phyloP scores from a whole-genome alignment of 2,888 invertebrate genomes.

The Prosopocoilus inquinatus region DNA sequence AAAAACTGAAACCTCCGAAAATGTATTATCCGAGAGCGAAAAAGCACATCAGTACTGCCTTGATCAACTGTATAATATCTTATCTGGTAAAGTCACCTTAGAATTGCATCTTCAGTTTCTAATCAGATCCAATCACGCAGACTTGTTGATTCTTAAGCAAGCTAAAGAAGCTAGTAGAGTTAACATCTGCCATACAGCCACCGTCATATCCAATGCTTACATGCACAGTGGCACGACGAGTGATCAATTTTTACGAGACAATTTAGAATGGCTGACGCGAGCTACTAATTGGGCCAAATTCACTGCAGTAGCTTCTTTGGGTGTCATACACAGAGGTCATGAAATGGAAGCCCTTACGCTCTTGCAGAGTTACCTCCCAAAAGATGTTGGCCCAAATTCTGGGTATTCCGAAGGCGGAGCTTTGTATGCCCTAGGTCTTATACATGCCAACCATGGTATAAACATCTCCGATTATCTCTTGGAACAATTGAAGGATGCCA shows the following conservation, averaged over 20 bases:
- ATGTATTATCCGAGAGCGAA: constrained; percentile 68
- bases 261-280: constrained; percentile 91
- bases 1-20: constrained; percentile 13
- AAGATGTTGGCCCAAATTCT: constrained; percentile 85
- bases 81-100: constrained; percentile 89
- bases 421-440: constrained; percentile 89
- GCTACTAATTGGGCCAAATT: constrained; percentile 98
- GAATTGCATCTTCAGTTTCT: constrained; percentile 91
- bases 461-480: constrained; percentile 89
- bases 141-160: constrained; percentile 82
- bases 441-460: constrained; percentile 94
- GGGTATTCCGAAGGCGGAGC: constrained; percentile 88
- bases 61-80: constrained; percentile 80
- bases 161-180: constrained; percentile 92
- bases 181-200: constrained; percentile 93
- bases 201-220: constrained; percentile 92
- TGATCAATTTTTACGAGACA: constrained; percentile 92
- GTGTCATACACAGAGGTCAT: constrained; percentile 92
- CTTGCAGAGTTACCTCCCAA: constrained; percentile 94
- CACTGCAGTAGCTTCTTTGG: constrained; percentile 92
- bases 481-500: constrained; percentile 87
- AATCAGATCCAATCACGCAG: constrained; percentile 93
- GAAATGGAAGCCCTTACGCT: constrained; percentile 90
- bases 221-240: constrained; percentile 97
- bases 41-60: constrained; percentile 77